phyloP scores from a whole-genome alignment of 2,113 vertebrate genomes.

The Sclerurus mexicanus region DNA sequence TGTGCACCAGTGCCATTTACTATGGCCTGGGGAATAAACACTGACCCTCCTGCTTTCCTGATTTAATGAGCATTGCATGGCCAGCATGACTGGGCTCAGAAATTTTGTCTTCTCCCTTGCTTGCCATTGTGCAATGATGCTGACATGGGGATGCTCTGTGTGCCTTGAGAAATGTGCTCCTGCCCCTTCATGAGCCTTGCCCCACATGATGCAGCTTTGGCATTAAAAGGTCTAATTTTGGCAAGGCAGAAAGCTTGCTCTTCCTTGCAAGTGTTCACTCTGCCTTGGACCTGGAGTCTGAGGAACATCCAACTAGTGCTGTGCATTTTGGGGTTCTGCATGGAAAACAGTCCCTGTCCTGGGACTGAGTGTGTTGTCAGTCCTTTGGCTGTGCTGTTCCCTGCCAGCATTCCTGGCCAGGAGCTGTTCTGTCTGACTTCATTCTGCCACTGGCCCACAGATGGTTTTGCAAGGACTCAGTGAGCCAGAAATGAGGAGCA shows the following conservation, averaged over 20 bases:
- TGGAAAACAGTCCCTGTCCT: not conserved
- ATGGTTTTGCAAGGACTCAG: not conserved
- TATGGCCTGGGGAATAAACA: not conserved
- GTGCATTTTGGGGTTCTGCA: not conserved
- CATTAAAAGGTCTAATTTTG: not conserved
- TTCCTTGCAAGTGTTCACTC: not conserved
- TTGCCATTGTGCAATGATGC: not conserved
- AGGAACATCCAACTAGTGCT: not conserved
- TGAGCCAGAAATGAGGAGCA: not conserved
- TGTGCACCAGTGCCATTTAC: not conserved
- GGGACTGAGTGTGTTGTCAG: no score
- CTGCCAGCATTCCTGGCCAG: not conserved
- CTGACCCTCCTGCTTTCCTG: not conserved
- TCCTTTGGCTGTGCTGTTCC: not conserved
- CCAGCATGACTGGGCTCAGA: not conserved
- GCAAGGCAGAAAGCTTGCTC: not conserved
- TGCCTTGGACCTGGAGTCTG: not conserved
- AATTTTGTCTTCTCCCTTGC: not conserved
- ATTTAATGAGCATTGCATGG: not conserved
- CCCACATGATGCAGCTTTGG: rapidly evolving
- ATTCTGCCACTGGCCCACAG: not conserved
- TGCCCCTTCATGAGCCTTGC: not conserved
- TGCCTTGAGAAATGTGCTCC: not conserved
- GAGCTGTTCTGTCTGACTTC: not conserved
- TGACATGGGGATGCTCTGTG: not conserved